phyloP scores from a whole-genome alignment of 1,140 invertebrate genomes.

The Neodiprion pinetum region DNA sequence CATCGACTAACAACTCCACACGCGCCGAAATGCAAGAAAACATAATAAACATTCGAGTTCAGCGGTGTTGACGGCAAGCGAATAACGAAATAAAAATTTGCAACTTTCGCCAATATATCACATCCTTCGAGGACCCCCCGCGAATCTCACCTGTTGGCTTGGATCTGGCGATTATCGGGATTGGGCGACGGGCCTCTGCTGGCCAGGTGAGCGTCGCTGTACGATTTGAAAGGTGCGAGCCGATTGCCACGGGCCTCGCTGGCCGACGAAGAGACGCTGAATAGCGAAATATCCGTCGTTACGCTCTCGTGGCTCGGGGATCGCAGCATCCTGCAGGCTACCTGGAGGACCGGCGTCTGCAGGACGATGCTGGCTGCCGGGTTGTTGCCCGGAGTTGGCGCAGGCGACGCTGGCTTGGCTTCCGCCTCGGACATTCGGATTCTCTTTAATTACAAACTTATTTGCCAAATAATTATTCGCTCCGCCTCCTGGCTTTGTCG shows the following conservation, averaged over 20 bases:
- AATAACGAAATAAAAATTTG: no score
- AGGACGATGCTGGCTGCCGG: slow-evolving; percentile 45
- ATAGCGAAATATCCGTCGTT: slow-evolving; percentile 80
- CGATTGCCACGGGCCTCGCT: slow-evolving; percentile 67
- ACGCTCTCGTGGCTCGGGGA: slow-evolving; percentile 85
- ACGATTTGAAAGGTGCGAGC: slow-evolving; percentile 66
- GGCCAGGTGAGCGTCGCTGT: slow-evolving; percentile 61
- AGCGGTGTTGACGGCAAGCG: no score
- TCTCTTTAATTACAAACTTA: no score
- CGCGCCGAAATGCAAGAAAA: no score
- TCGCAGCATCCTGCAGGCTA: slow-evolving; percentile 71
- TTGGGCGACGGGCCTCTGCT: slow-evolving; percentile 73
- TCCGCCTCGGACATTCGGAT: slow-evolving; percentile 46
- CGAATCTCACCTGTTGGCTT: slow-evolving; percentile 48
- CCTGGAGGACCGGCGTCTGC: slow-evolving; percentile 61
- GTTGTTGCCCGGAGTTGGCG: slow-evolving; percentile 16
- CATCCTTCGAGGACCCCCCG: not conserved
- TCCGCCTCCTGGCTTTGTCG: not conserved
- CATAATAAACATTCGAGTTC: no score
- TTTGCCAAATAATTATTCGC: not conserved
- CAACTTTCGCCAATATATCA: no score
- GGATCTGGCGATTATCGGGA: slow-evolving; percentile 64
- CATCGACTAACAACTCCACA: no score
- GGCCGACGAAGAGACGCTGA: slow-evolving; percentile 78
- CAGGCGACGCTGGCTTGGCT: slow-evolving; percentile 31